A percentile compares a stretch with the other conserved stretches of the same genome.
These are phyloP conservation scores for Mesorhabditis spiculigera DNA, from an alignment of 2,888 invertebrate genomes.

Conservation along the genomic window DNA sequence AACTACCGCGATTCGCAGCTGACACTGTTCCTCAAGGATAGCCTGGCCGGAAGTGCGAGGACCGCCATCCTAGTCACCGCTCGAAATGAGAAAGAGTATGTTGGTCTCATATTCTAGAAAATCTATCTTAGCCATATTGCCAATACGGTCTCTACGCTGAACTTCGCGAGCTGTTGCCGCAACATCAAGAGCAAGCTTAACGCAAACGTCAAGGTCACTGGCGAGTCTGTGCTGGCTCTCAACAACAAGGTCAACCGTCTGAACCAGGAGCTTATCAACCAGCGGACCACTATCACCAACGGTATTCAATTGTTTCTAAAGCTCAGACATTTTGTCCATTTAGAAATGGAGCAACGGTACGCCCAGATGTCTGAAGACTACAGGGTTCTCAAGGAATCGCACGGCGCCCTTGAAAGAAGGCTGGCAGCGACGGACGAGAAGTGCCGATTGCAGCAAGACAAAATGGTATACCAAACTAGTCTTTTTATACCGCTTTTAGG, in stretches of 20 bases:
- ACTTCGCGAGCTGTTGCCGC: slow-evolving; percentile 60
- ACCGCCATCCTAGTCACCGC: slow-evolving; percentile 61
- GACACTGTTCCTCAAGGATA: slow-evolving; percentile 61
- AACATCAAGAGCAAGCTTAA: slow-evolving; percentile 61
- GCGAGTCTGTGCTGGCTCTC: slow-evolving; percentile 57
- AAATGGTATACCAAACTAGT: too few relatives aligned
- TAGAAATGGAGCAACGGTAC: too few relatives aligned
- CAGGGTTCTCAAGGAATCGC: too few relatives aligned
- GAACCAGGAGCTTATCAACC: slow-evolving; percentile 12
- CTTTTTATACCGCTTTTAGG: too few relatives aligned
- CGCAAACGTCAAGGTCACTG: slow-evolving; percentile 60
- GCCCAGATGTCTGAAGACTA: too few relatives aligned
- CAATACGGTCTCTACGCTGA: slow-evolving; percentile 60
- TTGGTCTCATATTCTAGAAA: slow-evolving; percentile 7
- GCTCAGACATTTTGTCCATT: too few relatives aligned
- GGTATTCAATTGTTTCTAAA: too few relatives aligned
- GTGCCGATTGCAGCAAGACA: too few relatives aligned
- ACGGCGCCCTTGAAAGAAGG: too few relatives aligned
- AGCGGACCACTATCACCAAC: too few relatives aligned
- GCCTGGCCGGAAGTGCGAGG: slow-evolving; percentile 62
- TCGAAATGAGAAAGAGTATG: slow-evolving; percentile 60
- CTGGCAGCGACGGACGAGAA: too few relatives aligned
- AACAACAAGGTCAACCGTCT: slow-evolving; percentile 58
- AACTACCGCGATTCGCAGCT: slow-evolving; percentile 62
- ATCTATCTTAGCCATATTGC: slow-evolving; percentile 48